Base-by-base conservation (phyloP, 2,113 vertebrate species). In the Panurus biarmicus region DNA sequence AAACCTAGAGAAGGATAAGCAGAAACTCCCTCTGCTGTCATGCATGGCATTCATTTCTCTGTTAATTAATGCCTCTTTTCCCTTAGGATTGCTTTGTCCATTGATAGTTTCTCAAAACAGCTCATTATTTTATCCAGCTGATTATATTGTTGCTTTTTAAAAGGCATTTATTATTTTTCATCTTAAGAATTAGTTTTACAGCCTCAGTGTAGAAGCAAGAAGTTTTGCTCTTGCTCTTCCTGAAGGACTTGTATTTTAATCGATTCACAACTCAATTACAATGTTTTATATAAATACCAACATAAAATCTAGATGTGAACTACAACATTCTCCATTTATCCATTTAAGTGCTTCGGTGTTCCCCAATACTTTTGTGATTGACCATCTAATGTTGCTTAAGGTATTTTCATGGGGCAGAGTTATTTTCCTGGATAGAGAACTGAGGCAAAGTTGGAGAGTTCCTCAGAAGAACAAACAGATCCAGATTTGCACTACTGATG, bases 121-220 rank as follows among this genome's bases (percentile, higher is more conserved):
- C 36, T 89, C 50, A 75, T 91, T 94, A 81, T 91, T 89, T 94
- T 89, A 87, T 80, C 62, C 67, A 91, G 29, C 19, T 92, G 80
- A 89, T 78, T 82, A 69, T 85, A 73, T 17, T 66, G 11, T 65
- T 89, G 40, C 62, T 81, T 76, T 91, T 61, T 60, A 89, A 91
- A 76, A 71, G 36, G 44, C 8, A 29, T 57, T 79, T 72, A 87
- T 74, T 94, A 83, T 81, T 91, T 7, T 1, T 60, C 65, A 71
- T 84, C 73, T 57, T 75, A 56, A 81, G 51, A 80, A 66, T 62
- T 86, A 51, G 77, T 89, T 91, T 62, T 71, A 58, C 10, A 40
- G 35, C 20, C 71, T 40, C 60, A 47, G 24, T 31, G 26, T 29
- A 87, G 23, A 75, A 18, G 86, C 47, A 92, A 85, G 61, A 84